These are phyloP conservation scores for Lamprotornis superbus DNA, from an alignment of 2,113 vertebrate species.

Conservation along the genomic window DNA sequence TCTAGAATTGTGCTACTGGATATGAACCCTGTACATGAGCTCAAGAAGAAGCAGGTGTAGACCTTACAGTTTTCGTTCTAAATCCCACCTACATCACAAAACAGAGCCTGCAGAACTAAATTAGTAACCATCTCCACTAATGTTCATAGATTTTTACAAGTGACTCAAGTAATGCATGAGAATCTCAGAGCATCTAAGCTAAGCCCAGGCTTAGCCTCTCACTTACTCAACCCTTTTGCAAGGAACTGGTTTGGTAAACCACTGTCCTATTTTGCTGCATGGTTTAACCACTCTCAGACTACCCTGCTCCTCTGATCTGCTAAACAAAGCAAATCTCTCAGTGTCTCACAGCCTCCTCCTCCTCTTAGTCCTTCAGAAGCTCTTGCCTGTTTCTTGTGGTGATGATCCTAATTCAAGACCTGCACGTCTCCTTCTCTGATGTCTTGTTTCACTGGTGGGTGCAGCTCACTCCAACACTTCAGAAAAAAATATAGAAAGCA, in stretches of 20 bases:
- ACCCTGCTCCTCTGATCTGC: not conserved
- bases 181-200: not conserved
- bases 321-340: not conserved
- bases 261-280: not conserved
- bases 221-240: not conserved
- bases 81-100: not conserved
- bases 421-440: not conserved
- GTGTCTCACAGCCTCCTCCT: not conserved
- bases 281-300: not conserved
- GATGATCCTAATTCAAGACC: accelerated
- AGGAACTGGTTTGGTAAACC: not conserved
- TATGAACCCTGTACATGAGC: not conserved
- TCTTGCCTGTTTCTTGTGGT: accelerated
- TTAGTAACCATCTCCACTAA: not conserved
- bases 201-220: not conserved
- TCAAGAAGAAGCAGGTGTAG: not conserved
- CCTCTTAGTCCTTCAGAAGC: not conserved
- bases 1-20: not conserved
- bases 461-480: not conserved
- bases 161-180: not conserved
- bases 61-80: not conserved
- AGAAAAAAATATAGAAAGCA: not conserved
- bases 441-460: not conserved
- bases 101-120: not conserved
- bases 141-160: not conserved